Evolutionary conservation across 2,888 invertebrate species (phyloP).

Genomic region (Yponomeuta evonymella): DNA sequence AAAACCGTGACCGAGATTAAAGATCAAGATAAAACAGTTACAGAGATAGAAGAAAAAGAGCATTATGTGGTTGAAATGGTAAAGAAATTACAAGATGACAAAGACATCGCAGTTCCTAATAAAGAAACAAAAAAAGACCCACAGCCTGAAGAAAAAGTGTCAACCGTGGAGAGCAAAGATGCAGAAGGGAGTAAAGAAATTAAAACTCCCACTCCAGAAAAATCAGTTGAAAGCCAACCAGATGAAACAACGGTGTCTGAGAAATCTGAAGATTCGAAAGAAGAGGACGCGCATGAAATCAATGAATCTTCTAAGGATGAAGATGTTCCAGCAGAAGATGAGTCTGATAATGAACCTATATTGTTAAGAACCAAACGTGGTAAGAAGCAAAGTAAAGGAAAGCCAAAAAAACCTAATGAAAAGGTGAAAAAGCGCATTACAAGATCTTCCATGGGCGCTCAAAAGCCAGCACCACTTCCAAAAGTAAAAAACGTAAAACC

Average conservation of each 20-base stretch:
- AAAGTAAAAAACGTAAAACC: conserved; percentile 21
- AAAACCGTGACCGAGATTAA: neutral
- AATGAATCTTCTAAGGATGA: neutral
- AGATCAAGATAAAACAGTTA: conserved; percentile 8
- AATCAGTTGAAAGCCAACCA: conserved; percentile 11
- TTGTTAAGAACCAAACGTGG: neutral
- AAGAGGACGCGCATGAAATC: neutral
- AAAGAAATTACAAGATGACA: neutral
- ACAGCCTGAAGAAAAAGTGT: neutral
- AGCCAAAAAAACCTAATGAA: conserved; percentile 27
- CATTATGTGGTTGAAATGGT: neutral
- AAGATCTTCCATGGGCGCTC: conserved; percentile 27
- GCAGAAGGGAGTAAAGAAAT: neutral
- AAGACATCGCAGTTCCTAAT: neutral
- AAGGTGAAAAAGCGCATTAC: conserved; percentile 35
- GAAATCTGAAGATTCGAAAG: conserved; percentile 15
- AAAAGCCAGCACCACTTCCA: conserved; percentile 20
- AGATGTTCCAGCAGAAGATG: conserved; percentile 9
- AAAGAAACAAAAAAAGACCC: neutral
- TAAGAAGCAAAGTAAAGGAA: conserved; percentile 18
- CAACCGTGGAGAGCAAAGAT: neutral
- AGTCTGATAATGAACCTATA: conserved; percentile 13
- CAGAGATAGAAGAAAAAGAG: neutral
- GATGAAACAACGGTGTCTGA: conserved; percentile 19
- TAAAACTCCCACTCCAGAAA: neutral